Evolutionary conservation across 2,888 invertebrate species (phyloP), one percentile per base, ranked within the genome.

Genomic region (Lydus trimaculatus): DNA sequence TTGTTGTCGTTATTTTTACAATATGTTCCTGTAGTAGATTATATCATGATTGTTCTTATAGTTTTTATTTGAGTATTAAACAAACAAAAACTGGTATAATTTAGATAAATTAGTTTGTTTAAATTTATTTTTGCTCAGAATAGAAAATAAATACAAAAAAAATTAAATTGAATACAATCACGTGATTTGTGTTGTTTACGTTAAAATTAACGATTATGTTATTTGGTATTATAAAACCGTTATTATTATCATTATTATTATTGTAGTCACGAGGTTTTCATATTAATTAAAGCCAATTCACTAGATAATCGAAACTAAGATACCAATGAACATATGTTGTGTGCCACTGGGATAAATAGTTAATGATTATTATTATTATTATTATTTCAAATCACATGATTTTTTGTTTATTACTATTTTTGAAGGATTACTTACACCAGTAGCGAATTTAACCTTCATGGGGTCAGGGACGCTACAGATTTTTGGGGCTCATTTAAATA

Each of bases 291-390:
- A 52, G 11, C 23, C 20, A 48, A 48, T 48, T 20, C 20, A 8
- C 17, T 48, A 48, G 9, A 36, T 20, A 8, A 48, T 17, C 9
- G 8, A 48, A 48, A 48, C 2, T 1, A 17, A 31, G 59, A 7
- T 13, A 31, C 5, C 17, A 58, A 28, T n/a, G 33, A 31, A 61
- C 39, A 61, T 60, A 28, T 36, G 61, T 61, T 61, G 39, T 61
- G 61, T 61, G 61, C 61, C 61, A 61, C 61, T 61, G 61, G 61
- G 20, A 31, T 33, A 61, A 33, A 33, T 61, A 9, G n/a, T n/a
- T n/a, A n/a, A n/a, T n/a, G n/a, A n/a, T n/a, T n/a, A n/a, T n/a
- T n/a, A n/a, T n/a, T n/a, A n/a, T n/a, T n/a, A n/a, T n/a, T n/a
- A n/a, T n/a, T n/a, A n/a, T n/a, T n/a, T n/a, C n/a, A 59, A 2